Percentiles rank a stretch among this genome's conserved stretches.
Conservation (phyloP, 1,140 invertebrate species). For the Pentalonia nigronervosa region DNA sequence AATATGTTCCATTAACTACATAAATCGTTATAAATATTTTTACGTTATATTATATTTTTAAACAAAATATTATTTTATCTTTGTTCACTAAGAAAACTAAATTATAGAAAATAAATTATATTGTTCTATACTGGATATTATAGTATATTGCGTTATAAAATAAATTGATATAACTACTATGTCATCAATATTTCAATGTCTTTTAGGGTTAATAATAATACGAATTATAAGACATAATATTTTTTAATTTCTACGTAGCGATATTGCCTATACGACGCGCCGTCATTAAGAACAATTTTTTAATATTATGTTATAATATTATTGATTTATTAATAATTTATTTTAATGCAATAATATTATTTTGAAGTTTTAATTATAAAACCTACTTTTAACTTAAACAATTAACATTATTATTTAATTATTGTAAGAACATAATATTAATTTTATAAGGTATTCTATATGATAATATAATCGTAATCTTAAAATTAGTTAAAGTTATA, state of each 20-base stretch:
- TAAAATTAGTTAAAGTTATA: background rate
- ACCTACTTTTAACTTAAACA: background rate
- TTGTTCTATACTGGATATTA: background rate
- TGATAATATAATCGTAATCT: background rate
- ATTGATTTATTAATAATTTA: background rate
- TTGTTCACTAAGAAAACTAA: too few species aligned
- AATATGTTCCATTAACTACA: too few species aligned
- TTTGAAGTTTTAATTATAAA: background rate
- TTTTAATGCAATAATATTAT: background rate
- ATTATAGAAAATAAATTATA: too few species aligned
- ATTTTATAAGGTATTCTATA: background rate
- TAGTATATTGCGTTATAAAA: background rate
- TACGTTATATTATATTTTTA: too few species aligned
- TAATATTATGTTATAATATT: background rate
- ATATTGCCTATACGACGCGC: slow-evolving; percentile 35
- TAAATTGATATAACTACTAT: background rate
- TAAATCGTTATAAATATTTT: too few species aligned
- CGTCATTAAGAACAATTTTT: background rate
- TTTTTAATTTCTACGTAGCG: background rate
- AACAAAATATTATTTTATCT: too few species aligned
- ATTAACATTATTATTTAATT: background rate
- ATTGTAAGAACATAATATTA: background rate
- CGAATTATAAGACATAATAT: background rate
- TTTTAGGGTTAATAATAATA: background rate
- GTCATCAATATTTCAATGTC: background rate